Conservation (phyloP, 2,888 invertebrate species). For the Oxyteleia sp. region DNA sequence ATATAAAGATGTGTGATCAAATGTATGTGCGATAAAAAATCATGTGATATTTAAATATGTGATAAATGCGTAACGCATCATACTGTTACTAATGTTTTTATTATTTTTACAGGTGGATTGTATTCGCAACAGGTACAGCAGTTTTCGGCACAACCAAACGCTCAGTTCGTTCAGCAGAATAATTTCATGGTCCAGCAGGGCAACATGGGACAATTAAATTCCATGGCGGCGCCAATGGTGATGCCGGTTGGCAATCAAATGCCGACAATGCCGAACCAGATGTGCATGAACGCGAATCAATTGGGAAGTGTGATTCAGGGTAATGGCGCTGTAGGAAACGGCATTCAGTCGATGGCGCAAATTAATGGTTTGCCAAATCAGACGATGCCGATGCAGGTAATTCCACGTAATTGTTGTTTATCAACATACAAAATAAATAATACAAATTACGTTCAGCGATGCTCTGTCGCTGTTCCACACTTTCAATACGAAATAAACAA, state of each 20-base stretch:
- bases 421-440: too few relatives aligned
- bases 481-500: too few relatives aligned
- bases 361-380: conserved; percentile 81
- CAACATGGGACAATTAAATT: conserved; percentile 79
- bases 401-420: too few relatives aligned
- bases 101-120: conserved; percentile 78
- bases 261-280: conserved; percentile 80
- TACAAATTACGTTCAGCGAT: too few relatives aligned
- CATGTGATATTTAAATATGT: too few relatives aligned
- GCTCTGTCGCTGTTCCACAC: too few relatives aligned
- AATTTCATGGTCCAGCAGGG: conserved; percentile 79
- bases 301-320: conserved; percentile 71
- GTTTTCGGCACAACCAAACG: conserved; percentile 78
- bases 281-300: conserved; percentile 79
- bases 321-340: conserved; percentile 74
- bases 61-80: too few relatives aligned
- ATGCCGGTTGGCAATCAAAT: conserved; percentile 81
- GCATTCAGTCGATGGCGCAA: conserved; percentile 79
- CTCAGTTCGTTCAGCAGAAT: conserved; percentile 75
- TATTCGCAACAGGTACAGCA: conserved; percentile 83
- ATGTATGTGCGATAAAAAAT: too few relatives aligned
- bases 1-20: too few relatives aligned
- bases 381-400: conserved; percentile 80
- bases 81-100: too few relatives aligned
- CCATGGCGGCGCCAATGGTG: conserved; percentile 78